These are phyloP conservation scores for Odontesthes bonariensis DNA, from an alignment of 2,113 vertebrate species.

Conservation along the genomic window DNA sequence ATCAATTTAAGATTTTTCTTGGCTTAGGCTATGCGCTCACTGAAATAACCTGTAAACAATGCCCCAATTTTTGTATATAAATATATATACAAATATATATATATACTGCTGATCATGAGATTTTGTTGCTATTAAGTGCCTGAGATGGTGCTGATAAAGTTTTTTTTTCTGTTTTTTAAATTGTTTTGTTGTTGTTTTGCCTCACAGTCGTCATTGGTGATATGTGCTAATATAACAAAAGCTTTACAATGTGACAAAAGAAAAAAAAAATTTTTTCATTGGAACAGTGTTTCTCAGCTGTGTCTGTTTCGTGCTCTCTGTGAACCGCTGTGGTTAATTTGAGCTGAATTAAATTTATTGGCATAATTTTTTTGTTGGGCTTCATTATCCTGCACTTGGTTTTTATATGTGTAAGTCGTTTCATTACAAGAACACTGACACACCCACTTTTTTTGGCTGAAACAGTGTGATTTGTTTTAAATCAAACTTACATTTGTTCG, in stretches of 20 bases:
- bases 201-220: slow-evolving; percentile 97
- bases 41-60: slow-evolving; percentile 88
- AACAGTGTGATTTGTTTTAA: slow-evolving; percentile 26
- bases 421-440: slow-evolving; percentile 28
- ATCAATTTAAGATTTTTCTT: slow-evolving; percentile 86
- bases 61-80: slow-evolving; percentile 87
- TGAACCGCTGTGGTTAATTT: slow-evolving; percentile 92
- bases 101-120: slow-evolving; percentile 95
- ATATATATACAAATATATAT: slow-evolving; percentile 60
- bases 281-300: slow-evolving; percentile 94
- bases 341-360: slow-evolving; percentile 92
- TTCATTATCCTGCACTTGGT: slow-evolving; percentile 42
- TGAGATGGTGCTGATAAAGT: slow-evolving; percentile 97
- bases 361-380: slow-evolving; percentile 87
- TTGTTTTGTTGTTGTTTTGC: slow-evolving; percentile 88
- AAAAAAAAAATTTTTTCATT: slow-evolving; percentile 84
- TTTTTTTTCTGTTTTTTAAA: slow-evolving; percentile 31
- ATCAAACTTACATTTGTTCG: slow-evolving; percentile 44
- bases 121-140: slow-evolving; percentile 99
- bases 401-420: slow-evolving; percentile 47
- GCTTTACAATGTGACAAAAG: slow-evolving; percentile 98
- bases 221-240: slow-evolving; percentile 96
- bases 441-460: slow-evolving; percentile 13
- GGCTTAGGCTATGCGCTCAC: slow-evolving; percentile 86
- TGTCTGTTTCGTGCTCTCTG: slow-evolving; percentile 92